These are phyloP conservation scores for Amphilophus citrinellus DNA, from an alignment of 2,113 vertebrate species.

Conservation along the genomic window DNA sequence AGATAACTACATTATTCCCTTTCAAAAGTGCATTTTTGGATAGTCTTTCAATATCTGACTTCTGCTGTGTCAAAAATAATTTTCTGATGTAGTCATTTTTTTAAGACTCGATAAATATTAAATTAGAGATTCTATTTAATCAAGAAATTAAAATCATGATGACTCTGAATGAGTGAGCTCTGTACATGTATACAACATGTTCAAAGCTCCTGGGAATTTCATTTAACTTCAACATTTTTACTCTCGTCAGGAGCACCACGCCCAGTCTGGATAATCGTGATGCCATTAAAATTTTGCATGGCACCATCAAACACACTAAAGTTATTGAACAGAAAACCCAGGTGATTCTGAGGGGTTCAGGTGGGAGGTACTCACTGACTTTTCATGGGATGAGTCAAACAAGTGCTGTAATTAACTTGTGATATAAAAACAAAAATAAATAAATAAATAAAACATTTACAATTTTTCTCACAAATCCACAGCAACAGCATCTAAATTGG, in stretches of 20 bases:
- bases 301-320: background rate
- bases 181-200: background rate
- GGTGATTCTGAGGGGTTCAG: background rate
- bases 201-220: background rate
- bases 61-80: background rate
- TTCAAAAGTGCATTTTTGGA: no score
- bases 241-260: background rate
- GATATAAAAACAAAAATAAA: conserved; percentile 8
- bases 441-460: background rate
- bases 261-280: background rate
- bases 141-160: background rate
- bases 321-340: background rate
- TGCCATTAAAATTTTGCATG: background rate
- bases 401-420: conserved; percentile 32
- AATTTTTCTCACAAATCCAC: conserved; percentile 13
- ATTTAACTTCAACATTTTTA: background rate
- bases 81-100: background rate
- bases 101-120: background rate
- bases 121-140: background rate
- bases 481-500: conserved; percentile 18
- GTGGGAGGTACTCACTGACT: background rate
- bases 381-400: background rate
- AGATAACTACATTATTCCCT: background rate
- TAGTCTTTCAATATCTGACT: background rate
- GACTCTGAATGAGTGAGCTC: background rate